Percentiles rank a stretch among this genome's conserved stretches.
phyloP scores from a whole-genome alignment of 23 tunicate genomes.

The Corella eumyota region DNA sequence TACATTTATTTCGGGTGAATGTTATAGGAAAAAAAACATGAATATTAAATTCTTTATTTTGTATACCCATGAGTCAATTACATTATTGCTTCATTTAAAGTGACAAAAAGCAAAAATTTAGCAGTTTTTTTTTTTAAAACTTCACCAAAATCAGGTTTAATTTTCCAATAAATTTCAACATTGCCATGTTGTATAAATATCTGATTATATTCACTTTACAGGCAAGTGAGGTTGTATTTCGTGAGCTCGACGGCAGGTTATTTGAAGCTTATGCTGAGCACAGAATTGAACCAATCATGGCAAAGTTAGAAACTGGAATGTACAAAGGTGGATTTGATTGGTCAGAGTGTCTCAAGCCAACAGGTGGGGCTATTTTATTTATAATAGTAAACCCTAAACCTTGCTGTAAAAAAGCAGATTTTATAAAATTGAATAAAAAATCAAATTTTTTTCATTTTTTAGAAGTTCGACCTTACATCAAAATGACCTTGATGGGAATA shows the following conservation, averaged over 20 bases:
- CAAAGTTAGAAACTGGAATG: constrained; percentile 78
- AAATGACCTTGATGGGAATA: constrained; percentile 54
- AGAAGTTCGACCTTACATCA: constrained; percentile 92
- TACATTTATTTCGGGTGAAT: too few relatives aligned
- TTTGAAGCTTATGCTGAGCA: constrained; percentile 74
- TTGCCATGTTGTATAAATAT: too few relatives aligned
- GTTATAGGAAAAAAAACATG: too few relatives aligned
- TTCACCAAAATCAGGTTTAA: too few relatives aligned
- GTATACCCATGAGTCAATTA: too few relatives aligned
- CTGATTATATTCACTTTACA: background rate
- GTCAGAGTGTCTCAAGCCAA: constrained; percentile 58
- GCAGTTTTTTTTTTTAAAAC: too few relatives aligned
- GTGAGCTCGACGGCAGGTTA: constrained; percentile 49
- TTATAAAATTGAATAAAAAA: background rate
- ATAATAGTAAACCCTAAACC: background rate
- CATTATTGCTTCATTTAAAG: too few relatives aligned
- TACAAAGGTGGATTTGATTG: constrained; percentile 84
- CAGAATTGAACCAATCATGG: constrained; percentile 68
- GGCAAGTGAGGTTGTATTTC: constrained; percentile 21
- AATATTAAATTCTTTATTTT: too few relatives aligned
- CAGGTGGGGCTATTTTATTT: constrained; percentile 20
- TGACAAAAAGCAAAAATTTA: too few relatives aligned
- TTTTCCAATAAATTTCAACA: too few relatives aligned
- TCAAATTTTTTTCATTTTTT: constrained; percentile 1
- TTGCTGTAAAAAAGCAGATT: background rate